Percentiles rank a stretch among this genome's conserved stretches.
Evolutionary conservation across 2,113 vertebrate genomes (phyloP).

Genomic region (Ophiodon elongatus): DNA sequence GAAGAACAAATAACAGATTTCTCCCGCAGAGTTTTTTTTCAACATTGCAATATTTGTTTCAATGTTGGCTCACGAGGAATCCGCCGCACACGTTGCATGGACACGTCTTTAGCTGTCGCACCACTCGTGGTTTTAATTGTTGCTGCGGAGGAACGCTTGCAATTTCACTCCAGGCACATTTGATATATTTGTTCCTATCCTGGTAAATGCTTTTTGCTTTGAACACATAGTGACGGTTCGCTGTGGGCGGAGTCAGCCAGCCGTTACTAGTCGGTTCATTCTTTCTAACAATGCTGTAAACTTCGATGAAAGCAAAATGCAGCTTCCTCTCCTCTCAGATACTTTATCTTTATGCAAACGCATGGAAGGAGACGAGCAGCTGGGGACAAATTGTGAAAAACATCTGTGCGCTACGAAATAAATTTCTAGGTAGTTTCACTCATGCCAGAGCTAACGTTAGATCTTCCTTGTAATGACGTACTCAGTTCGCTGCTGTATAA

Average conservation of each 20-base stretch:
- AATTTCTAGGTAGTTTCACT: slow-evolving; percentile 41
- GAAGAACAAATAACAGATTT: slow-evolving; percentile 24
- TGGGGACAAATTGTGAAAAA: slow-evolving; percentile 30
- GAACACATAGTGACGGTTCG: slow-evolving; percentile 13
- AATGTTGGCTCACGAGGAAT: slow-evolving; percentile 35
- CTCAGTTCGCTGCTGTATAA: slow-evolving; percentile 54
- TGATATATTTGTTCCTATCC: slow-evolving; percentile 31
- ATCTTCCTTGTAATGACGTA: slow-evolving; percentile 40
- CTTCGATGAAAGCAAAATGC: slow-evolving; percentile 43
- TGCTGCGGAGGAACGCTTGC: slow-evolving; percentile 22
- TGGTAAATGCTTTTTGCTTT: slow-evolving; percentile 49
- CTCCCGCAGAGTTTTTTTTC: slow-evolving; percentile 7
- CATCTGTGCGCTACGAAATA: slow-evolving; percentile 1
- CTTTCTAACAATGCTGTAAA: slow-evolving; percentile 50
- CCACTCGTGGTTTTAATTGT: slow-evolving; percentile 54
- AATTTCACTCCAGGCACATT: slow-evolving; percentile 55
- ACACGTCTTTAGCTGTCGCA: slow-evolving; percentile 57
- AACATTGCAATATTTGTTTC: slow-evolving; percentile 35
- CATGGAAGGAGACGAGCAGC: slow-evolving; percentile 44
- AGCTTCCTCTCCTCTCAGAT: slow-evolving; percentile 32
- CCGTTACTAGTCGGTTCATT: background rate
- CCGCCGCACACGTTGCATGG: slow-evolving; percentile 66
- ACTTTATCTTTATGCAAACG: slow-evolving; percentile 68
- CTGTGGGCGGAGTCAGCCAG: slow-evolving; percentile 41
- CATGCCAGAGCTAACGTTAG: slow-evolving; percentile 46